Evolutionary conservation across 2,113 vertebrate genomes (phyloP).

Genomic region (Indri indri): DNA sequence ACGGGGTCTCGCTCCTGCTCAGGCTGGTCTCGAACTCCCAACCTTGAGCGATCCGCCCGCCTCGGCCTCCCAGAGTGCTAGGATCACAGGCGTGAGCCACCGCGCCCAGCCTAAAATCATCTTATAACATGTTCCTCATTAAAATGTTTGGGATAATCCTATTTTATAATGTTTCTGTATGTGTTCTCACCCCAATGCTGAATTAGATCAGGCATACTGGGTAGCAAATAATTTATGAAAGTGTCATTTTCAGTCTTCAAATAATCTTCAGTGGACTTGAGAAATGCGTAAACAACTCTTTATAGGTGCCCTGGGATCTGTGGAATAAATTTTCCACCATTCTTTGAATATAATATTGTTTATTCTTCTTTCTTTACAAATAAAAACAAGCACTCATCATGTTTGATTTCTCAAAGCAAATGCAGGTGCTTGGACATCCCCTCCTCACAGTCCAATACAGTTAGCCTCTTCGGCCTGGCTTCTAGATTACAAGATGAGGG

Average conservation of each 20-base stretch:
- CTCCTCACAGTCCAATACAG: rapidly evolving
- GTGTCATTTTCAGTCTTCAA: background rate
- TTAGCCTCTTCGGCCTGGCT: background rate
- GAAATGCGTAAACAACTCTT: background rate
- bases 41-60: no score
- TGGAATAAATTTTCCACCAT: background rate
- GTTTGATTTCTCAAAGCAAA: background rate
- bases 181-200: background rate
- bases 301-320: background rate
- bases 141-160: background rate
- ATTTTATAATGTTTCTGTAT: background rate
- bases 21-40: no score
- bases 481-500: background rate
- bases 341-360: background rate
- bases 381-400: background rate
- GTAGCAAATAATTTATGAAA: background rate
- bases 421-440: background rate
- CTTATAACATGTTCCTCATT: background rate
- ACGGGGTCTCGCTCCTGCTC: no score
- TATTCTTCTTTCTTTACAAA: background rate
- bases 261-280: background rate
- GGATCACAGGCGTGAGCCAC: no score
- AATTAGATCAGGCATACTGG: background rate
- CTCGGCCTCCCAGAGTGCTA: no score
- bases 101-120: no score